Evolutionary conservation across 2,113 vertebrate genomes (phyloP), one percentile per base, ranked within the genome.

Genomic region (Gyps fulvus): DNA sequence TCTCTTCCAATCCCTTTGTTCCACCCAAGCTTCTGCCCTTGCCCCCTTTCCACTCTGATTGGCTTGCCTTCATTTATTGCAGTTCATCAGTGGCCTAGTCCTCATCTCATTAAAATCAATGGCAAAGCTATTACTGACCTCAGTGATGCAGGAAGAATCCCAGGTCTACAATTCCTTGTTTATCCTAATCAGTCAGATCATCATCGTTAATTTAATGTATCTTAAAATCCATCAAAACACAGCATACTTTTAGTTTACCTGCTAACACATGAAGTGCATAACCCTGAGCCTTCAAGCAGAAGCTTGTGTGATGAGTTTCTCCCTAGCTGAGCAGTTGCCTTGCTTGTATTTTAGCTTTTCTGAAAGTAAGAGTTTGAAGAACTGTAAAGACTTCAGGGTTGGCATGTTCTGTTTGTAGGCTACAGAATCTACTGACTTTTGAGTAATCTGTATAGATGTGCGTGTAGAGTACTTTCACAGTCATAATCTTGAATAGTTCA

Each of bases 401-500:
- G 86, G 54, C 36, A 9, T 23, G 26, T 69, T 79, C 54, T 72
- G 17, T 93, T 87, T 83, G 73, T 70, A 58, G 45, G 22, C 29
- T 73, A 45, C 42, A 42, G 66, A 91, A 91, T 72, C 70, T 49
- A 62, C 73, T 80, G 91, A 55, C 38, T 91, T 84, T 21, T 73
- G 81, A 93, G 49, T 91, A 93, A 89, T 95, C 87, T 89, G 25
- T 69, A 81, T 87, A 73, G 89, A 95, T 94, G 90, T 91, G 74
- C 17, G 0, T 91, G 58, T 69, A 76, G 92, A 94, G 91, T 49
- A 50, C 57, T 91, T 95, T 91, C 89, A 93, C 81, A 92, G 80
- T 85, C 89, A 90, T 95, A 87, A 95, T 95, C 85, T 83, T 95
- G 57, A 91, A 63, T 93, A 89, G 91, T 82, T 92, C 59, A 94